These are phyloP conservation scores for Gymnodraco acuticeps DNA, from an alignment of 2,797 vertebrate species.

Conservation along the genomic window DNA sequence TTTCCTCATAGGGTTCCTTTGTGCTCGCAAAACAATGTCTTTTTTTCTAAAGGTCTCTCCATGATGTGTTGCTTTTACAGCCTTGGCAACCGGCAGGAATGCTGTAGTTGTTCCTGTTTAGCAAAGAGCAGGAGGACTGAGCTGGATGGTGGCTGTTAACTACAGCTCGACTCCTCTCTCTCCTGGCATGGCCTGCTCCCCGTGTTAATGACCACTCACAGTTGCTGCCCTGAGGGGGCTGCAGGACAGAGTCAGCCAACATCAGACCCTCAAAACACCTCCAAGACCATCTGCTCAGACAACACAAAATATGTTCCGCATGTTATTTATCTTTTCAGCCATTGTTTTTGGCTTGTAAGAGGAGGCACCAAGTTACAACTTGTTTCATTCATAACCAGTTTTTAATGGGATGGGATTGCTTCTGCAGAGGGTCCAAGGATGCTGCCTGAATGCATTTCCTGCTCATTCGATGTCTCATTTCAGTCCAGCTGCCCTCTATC, in stretches of 20 bases:
- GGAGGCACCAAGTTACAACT: slow-evolving; percentile 31
- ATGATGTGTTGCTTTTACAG: slow-evolving; percentile 56
- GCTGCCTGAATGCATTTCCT: slow-evolving; percentile 32
- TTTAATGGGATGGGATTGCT: slow-evolving; percentile 38
- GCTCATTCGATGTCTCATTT: slow-evolving; percentile 50
- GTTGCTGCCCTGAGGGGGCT: slow-evolving; percentile 68
- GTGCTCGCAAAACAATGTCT: slow-evolving; percentile 52
- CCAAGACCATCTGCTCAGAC: slow-evolving; percentile 66
- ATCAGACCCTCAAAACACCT: slow-evolving; percentile 63
- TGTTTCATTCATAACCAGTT: slow-evolving; percentile 44
- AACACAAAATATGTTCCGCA: slow-evolving; percentile 46
- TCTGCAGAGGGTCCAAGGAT: slow-evolving; percentile 9
- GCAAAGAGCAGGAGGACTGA: slow-evolving; percentile 52
- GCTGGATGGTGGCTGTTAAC: slow-evolving; percentile 74
- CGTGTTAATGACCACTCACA: slow-evolving; percentile 77
- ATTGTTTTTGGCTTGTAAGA: slow-evolving; percentile 38
- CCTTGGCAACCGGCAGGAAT: slow-evolving; percentile 43
- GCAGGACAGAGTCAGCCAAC: slow-evolving; percentile 66
- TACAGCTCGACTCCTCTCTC: slow-evolving; percentile 65
- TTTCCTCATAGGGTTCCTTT: slow-evolving; percentile 50
- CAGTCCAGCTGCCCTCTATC: slow-evolving; percentile 50
- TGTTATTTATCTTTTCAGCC: slow-evolving; percentile 41
- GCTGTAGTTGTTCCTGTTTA: slow-evolving; percentile 57
- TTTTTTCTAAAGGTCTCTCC: slow-evolving; percentile 54
- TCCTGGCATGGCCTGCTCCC: slow-evolving; percentile 67